phyloP scores from a whole-genome alignment of 2,113 vertebrate genomes.

The Gorsachius goisagi region DNA sequence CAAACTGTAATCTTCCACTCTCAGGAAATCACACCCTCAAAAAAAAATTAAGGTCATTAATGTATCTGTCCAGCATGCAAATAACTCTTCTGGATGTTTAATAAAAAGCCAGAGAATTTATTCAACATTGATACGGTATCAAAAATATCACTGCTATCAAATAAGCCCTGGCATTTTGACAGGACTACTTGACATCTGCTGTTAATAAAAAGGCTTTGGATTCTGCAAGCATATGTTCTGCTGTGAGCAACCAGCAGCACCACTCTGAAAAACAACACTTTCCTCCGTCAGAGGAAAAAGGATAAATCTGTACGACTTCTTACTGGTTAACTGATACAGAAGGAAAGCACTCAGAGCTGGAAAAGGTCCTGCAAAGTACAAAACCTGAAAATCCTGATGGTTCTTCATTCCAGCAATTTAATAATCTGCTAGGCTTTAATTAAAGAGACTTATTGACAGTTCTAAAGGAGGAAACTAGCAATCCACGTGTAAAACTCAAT shows the following conservation, averaged over 20 bases:
- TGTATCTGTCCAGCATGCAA: background rate
- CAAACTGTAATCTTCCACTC: background rate
- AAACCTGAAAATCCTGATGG: slow-evolving; percentile 6
- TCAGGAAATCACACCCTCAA: background rate
- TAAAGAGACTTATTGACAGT: background rate
- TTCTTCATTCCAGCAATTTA: background rate
- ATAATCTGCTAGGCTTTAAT: slow-evolving; percentile 32
- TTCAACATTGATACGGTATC: slow-evolving; percentile 5
- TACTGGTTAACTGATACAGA: background rate
- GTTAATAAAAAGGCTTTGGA: slow-evolving; percentile 61
- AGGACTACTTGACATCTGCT: slow-evolving; percentile 52
- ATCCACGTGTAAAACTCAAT: background rate
- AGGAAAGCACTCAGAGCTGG: slow-evolving; percentile 13
- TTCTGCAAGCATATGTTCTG: slow-evolving; percentile 15
- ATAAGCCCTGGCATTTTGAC: slow-evolving; percentile 61
- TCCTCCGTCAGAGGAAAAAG: background rate
- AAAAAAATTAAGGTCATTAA: background rate
- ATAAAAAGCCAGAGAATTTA: background rate
- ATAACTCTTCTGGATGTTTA: background rate
- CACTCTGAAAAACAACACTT: background rate
- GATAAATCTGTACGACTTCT: background rate
- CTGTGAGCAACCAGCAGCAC: background rate
- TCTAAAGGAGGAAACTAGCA: slow-evolving; percentile 8
- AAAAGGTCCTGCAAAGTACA: background rate
- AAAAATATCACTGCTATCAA: slow-evolving; percentile 58